Base-by-base conservation (phyloP, 2,888 invertebrate species). In the Hemicrepidius hirtus region DNA sequence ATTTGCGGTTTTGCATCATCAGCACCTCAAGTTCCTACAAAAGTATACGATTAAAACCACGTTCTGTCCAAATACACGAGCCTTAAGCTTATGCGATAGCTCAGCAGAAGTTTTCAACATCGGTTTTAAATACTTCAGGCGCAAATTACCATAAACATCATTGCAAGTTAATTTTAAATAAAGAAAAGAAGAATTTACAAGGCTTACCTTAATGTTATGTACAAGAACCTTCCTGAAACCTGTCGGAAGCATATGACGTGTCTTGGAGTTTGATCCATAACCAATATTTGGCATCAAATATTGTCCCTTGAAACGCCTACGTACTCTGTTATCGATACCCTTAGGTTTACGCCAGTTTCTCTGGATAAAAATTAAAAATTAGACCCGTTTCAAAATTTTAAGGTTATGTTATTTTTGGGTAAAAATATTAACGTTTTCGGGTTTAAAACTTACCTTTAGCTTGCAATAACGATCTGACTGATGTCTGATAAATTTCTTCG, bases 261-360 rank as follows among this genome's bases (percentile, higher is more conserved):
- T 98, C 85, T 94, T 95, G 86, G 95, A 94, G 87, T 95, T 95
- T 81, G 97, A 97, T 80, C 99, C 99, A 86, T 98, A 99, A 92
- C 99, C 99, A 87, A 99, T 98, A 86, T 94, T 98, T 78, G 99
- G 99, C 99, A 99, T 99, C 90, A 96, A 89, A 86, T 94, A 97
- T 86, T 98, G 98, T 32, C 99, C 99, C 94, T 99, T 99, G 91
- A 99, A 99, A 81, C 98, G 93, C 86, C 99, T 94, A 81, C 99
- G 94, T 59, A 99, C 99, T 88, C 99, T 93, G 93, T 99, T 99
- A 90, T 99, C 99, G 88, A 99, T 99, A 97, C 99, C 99, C 90
- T 98, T 98, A 18, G 99, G 99, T 90, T 98, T 99, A 86, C 99
- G 94, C 99, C 99, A 99, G 92, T 96, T 97, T 80, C 95, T 91